phyloP scores from a whole-genome alignment of 2,888 invertebrate species.

The Chironomus tentans region DNA sequence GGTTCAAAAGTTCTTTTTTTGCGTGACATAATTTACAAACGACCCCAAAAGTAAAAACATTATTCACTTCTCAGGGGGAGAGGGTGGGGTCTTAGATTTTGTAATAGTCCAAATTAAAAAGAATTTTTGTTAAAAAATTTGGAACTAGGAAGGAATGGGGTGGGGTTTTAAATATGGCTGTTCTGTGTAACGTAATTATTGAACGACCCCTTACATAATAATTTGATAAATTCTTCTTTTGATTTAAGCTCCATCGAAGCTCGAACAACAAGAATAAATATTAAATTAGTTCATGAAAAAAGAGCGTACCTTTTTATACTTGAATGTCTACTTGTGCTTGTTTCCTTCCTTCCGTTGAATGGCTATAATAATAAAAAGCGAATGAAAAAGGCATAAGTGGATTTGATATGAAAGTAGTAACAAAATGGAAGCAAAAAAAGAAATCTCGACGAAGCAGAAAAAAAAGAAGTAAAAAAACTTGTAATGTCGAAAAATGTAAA shows the following conservation, averaged over 20 bases:
- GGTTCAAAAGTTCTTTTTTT: too few species aligned
- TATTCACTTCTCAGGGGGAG: too few species aligned
- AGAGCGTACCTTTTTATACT: neutral
- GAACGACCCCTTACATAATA: too few species aligned
- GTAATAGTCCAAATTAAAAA: too few species aligned
- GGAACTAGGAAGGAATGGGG: too few species aligned
- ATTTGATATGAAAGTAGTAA: constrained; percentile 1
- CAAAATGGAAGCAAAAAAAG: neutral
- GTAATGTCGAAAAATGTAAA: neutral
- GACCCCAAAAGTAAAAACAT: too few species aligned
- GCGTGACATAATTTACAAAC: too few species aligned
- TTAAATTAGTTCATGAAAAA: constrained; percentile 5
- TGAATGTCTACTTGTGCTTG: neutral
- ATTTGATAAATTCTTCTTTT: neutral
- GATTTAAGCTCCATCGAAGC: neutral
- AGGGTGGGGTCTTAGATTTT: too few species aligned
- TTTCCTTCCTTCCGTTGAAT: neutral
- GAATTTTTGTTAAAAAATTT: too few species aligned
- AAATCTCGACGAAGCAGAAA: neutral
- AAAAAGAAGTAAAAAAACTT: neutral
- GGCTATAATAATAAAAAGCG: neutral
- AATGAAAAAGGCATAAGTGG: constrained; percentile 9
- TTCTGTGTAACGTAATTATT: too few species aligned
- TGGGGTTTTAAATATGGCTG: too few species aligned
- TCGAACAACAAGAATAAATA: neutral